Evolutionary conservation across 2,888 invertebrate genomes (phyloP).

Genomic region (Acleris literana): DNA sequence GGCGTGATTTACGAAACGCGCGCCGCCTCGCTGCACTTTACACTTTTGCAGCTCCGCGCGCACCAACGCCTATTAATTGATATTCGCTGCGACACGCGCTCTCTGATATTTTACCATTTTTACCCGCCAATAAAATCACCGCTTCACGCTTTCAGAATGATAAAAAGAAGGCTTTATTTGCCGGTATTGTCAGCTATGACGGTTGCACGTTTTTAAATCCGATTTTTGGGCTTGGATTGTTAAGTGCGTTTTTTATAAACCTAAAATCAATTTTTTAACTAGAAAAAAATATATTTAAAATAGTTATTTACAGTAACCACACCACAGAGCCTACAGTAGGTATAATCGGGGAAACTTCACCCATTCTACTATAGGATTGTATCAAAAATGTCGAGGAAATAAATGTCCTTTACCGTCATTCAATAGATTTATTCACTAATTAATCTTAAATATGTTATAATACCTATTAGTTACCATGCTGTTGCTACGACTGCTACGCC

Average conservation of each 20-base stretch:
- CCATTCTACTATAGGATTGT: no score
- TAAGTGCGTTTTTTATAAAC: neutral
- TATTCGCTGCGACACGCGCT: constrained; percentile 65
- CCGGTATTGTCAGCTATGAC: constrained; percentile 16
- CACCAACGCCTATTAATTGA: constrained; percentile 77
- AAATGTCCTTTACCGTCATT: no score
- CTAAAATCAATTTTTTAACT: no score
- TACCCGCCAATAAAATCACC: constrained; percentile 42
- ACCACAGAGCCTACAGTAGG: no score
- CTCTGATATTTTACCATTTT: constrained; percentile 52
- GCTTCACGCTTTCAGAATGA: constrained; percentile 36
- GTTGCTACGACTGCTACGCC: constrained; percentile 12
- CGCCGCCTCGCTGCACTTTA: constrained; percentile 78
- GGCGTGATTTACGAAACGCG: constrained; percentile 78
- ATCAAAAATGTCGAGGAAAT: no score
- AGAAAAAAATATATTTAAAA: no score
- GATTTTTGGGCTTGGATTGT: neutral
- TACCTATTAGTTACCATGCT: neutral
- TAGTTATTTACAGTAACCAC: no score
- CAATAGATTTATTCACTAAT: no score
- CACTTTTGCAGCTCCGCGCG: constrained; percentile 79
- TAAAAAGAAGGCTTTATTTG: constrained; percentile 36
- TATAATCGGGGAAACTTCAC: no score
- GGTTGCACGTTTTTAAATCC: neutral
- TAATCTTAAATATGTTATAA: neutral